These are phyloP conservation scores for Plumapathes pennacea DNA, from an alignment of 92 coral and sea anemone species.

Conservation along the genomic window DNA sequence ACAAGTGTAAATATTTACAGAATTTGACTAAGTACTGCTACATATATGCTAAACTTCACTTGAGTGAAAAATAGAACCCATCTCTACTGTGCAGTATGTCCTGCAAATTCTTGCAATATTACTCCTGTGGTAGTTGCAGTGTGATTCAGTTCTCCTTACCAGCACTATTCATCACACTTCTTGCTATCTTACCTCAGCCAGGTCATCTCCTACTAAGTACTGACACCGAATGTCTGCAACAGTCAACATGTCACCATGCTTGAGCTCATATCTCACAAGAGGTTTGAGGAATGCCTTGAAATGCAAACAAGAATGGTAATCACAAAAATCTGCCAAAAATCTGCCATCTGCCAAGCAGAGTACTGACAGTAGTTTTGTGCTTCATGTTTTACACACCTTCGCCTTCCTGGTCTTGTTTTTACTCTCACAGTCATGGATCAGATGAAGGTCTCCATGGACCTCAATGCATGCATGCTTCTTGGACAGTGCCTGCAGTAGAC, in stretches of 20 bases:
- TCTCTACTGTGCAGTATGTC: not conserved
- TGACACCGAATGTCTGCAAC: conserved; percentile 88
- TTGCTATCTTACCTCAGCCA: conserved; percentile 15
- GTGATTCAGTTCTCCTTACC: not conserved
- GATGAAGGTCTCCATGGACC: conserved; percentile 64
- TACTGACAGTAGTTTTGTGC: too few relatives aligned
- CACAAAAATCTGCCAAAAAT: not conserved
- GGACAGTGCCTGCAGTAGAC: conserved; percentile 64
- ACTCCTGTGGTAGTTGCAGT: not conserved
- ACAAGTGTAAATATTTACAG: too few relatives aligned
- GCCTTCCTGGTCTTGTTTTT: conserved; percentile 87
- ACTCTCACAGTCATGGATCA: conserved; percentile 82
- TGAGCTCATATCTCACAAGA: conserved; percentile 75
- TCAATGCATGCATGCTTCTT: conserved; percentile 98
- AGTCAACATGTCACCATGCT: conserved; percentile 76
- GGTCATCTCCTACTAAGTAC: conserved; percentile 46
- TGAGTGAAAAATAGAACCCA: too few relatives aligned
- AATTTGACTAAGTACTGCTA: too few relatives aligned
- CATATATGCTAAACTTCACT: too few relatives aligned
- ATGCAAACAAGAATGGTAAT: not conserved
- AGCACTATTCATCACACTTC: not conserved
- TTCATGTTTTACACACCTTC: conserved; percentile 47
- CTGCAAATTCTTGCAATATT: not conserved
- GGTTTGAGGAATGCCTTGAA: conserved; percentile 74
- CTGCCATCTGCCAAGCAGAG: not conserved